Percentiles rank a stretch among this genome's conserved stretches.
Conservation (phyloP, 2,797 vertebrate species). For the Falco cherrug region DNA sequence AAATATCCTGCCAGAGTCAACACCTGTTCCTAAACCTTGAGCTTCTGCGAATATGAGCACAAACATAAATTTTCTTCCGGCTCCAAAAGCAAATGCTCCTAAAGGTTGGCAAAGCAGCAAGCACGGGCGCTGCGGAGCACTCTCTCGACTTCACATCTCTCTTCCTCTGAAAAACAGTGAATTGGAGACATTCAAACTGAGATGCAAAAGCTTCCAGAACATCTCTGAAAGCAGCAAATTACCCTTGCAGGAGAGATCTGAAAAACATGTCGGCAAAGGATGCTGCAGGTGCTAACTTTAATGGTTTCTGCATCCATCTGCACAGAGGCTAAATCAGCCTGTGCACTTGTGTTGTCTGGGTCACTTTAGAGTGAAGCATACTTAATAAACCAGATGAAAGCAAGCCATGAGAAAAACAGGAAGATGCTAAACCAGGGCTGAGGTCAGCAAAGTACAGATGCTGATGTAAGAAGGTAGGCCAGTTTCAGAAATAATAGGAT, state of each 20-base stretch:
- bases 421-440: not conserved
- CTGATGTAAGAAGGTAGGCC: not conserved
- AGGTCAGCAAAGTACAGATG: not conserved
- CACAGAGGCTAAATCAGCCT: not conserved
- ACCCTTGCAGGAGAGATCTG: not conserved
- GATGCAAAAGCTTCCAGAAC: not conserved
- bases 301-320: not conserved
- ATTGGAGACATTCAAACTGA: not conserved
- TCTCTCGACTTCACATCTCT: not conserved
- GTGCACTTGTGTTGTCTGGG: not conserved
- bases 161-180: not conserved
- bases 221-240: not conserved
- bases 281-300: not conserved
- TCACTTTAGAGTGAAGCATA: not conserved
- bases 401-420: not conserved
- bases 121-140: not conserved
- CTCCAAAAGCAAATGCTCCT: not conserved
- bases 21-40: conserved; percentile 15
- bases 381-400: not conserved
- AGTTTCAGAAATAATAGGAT: not conserved
- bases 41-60: not conserved
- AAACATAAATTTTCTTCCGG: not conserved
- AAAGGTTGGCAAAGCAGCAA: not conserved
- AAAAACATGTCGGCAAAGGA: not conserved
- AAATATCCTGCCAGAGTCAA: conserved; percentile 1